Base-by-base conservation (phyloP, 1,140 invertebrate species). In the Tetramorium alpestre region DNA sequence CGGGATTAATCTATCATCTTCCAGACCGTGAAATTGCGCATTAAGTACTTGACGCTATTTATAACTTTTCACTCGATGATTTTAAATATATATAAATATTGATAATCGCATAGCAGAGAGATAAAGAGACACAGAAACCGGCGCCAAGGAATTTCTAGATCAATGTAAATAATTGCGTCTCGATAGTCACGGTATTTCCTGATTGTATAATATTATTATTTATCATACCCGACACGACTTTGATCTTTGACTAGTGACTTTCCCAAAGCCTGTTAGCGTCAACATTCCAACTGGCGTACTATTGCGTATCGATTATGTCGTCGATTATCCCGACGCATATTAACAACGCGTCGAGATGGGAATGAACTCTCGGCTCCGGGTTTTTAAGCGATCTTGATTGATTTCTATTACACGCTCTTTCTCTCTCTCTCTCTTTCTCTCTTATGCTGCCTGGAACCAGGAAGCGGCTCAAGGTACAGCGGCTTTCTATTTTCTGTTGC, bases 141-240 rank as follows among this genome's bases (percentile, higher is more conserved):
- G 2, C 18, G 28, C 25, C 18, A 77, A 13, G 16, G 18, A 82
- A 60, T 33, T 82, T 72, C 16, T 10, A 11, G 28, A 38, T 72
- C n/a, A 8, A 33, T 47, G 0, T 16, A 84, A 82, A 10, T n/a
- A 62, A 62, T 38, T 33, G 69, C 44, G 38, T 58, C 65, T 69
- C 41, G 18, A 25, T 6, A 25, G 33, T 28, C 16, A n/a, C 4
- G 18, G 25, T 11, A 4, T 38, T 38, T 4, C 18, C 18, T 16
- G 22, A 49, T 60, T 73, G 60, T 6, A 7, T 49, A 82, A 84
- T 84, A 73, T 82, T 82, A 73, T 84, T 84, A 84, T 84, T 84
- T 62, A 47, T 84, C 62, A 3, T 5, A 11, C 22, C 44, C 41
- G 13, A 33, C 25, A 49, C 10, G 47, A 25, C 7, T 81, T 73